Base-by-base conservation (phyloP, 2,797 vertebrate genomes). In the Paramormyrops hopkinsi region DNA sequence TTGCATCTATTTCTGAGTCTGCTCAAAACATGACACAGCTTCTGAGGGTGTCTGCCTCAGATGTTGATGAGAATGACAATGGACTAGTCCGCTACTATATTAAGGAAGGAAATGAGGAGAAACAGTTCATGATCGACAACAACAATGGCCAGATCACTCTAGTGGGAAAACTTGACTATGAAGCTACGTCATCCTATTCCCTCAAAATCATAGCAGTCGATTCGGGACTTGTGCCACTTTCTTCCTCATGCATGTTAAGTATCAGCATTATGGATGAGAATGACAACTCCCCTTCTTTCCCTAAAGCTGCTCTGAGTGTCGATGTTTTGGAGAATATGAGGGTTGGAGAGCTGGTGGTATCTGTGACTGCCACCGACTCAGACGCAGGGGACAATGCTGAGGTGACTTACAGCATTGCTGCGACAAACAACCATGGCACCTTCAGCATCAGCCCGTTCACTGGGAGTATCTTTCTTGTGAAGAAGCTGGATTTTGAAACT, bases 401-500 rank as follows among this genome's bases (percentile, higher is more conserved):
- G 59, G 96, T 99, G 59, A 97, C 96, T 0, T 99, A 99, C 86
- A 98, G 96, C 92, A 98, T 99, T 85, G 97, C 97, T 0, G 97
- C 97, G 59, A 97, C 97, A 1, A 98, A 98, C 94, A 98, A 98
- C 92, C 99, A 99, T 0, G 98, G 98, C 41, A 99, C 98, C 0
- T 99, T 99, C 87, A 98, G 97, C 93, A 98, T 99, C 89, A 99
- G 98, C 93, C 96, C 98, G 54, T 99, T 98, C 94, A 99, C 98
- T 0, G 98, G 98, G 87, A 99, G 98, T 91, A 97, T 99, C 91
- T 99, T 99, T 88, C 93, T 99, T 56, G 96, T 98, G 2, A 98
- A 98, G 92, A 98, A 96, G 90, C 90, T 99, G 93, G 99, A 99
- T 94, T 99, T 96, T 91, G 99, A 99, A 94, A 98, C 98, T 0